Conservation (phyloP, 2,797 vertebrate species). For the Distichodus sexfasciatus region DNA sequence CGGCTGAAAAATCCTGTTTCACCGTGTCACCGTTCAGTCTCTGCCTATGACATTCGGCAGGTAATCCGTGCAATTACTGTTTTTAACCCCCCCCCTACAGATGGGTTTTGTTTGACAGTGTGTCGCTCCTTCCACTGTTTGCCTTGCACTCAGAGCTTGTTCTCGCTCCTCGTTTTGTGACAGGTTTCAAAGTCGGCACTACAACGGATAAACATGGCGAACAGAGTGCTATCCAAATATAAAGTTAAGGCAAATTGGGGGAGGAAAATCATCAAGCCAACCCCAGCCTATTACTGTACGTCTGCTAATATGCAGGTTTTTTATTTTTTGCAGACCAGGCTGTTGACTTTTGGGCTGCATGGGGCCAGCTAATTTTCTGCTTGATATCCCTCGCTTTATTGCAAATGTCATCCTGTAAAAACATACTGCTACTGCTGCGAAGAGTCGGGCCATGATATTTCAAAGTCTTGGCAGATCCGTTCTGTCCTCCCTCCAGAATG, state of each 20-base stretch:
- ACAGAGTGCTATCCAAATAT: slow-evolving; percentile 20
- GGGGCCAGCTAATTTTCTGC: slow-evolving; percentile 50
- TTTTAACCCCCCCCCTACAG: slow-evolving; percentile 20
- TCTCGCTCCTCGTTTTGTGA: slow-evolving; percentile 53
- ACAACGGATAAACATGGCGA: slow-evolving; percentile 54
- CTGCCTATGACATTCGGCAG: slow-evolving; percentile 17
- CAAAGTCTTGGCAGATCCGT: not conserved
- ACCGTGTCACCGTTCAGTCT: not conserved
- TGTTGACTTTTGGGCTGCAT: slow-evolving; percentile 26
- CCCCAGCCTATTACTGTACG: not conserved
- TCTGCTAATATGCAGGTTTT: not conserved
- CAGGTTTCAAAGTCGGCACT: slow-evolving; percentile 50
- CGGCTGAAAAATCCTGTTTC: slow-evolving; percentile 19
- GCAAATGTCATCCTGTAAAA: slow-evolving; percentile 43
- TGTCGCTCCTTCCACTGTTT: slow-evolving; percentile 29
- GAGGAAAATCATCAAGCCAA: not conserved
- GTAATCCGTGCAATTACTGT: slow-evolving; percentile 39
- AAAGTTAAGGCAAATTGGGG: not conserved
- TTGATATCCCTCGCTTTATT: slow-evolving; percentile 48
- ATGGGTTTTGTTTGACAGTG: slow-evolving; percentile 26
- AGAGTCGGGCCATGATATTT: slow-evolving; percentile 11
- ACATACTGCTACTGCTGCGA: slow-evolving; percentile 27
- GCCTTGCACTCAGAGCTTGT: slow-evolving; percentile 13
- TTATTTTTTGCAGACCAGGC: slow-evolving; percentile 6
- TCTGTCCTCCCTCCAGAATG: not conserved